A percentile compares a stretch with the other conserved stretches of the same genome.
Evolutionary conservation across 2,113 vertebrate genomes (phyloP).

Genomic region (Dunckerocampus dactyliophorus): DNA sequence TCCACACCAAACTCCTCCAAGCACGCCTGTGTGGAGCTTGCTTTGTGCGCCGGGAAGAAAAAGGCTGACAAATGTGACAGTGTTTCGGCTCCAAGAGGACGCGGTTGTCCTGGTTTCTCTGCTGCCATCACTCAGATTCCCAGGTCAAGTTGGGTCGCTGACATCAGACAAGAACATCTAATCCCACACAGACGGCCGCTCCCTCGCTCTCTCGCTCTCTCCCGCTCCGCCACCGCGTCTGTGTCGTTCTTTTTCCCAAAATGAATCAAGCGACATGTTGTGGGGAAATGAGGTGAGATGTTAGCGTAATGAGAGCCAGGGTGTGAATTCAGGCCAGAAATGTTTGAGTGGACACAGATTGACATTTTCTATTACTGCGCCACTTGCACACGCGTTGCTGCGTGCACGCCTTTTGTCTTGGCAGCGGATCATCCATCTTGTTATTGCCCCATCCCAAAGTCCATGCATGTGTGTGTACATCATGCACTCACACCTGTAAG

Average conservation of each 20-base stretch:
- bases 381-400: conserved; percentile 74
- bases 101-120: background rate
- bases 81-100: background rate
- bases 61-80: background rate
- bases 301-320: conserved; percentile 70
- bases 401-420: conserved; percentile 28
- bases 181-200: conserved; percentile 28
- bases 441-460: conserved; percentile 60
- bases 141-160: background rate
- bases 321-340: conserved; percentile 52
- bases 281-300: conserved; percentile 72
- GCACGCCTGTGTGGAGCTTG: background rate
- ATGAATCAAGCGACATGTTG: conserved; percentile 68
- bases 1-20: no score
- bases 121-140: background rate
- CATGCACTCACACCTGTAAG: conserved; percentile 12
- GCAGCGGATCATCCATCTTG: conserved; percentile 68
- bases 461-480: conserved; percentile 41
- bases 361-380: conserved; percentile 79
- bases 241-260: conserved; percentile 43
- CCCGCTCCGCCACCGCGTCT: conserved; percentile 32
- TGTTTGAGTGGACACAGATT: conserved; percentile 67
- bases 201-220: no score
- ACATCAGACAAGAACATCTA: background rate
- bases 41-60: background rate